A percentile compares a stretch with the other conserved stretches of the same genome.
These are phyloP conservation scores for Pseudeuparius sepicola DNA, from an alignment of 2,888 invertebrate genomes.

Conservation along the genomic window DNA sequence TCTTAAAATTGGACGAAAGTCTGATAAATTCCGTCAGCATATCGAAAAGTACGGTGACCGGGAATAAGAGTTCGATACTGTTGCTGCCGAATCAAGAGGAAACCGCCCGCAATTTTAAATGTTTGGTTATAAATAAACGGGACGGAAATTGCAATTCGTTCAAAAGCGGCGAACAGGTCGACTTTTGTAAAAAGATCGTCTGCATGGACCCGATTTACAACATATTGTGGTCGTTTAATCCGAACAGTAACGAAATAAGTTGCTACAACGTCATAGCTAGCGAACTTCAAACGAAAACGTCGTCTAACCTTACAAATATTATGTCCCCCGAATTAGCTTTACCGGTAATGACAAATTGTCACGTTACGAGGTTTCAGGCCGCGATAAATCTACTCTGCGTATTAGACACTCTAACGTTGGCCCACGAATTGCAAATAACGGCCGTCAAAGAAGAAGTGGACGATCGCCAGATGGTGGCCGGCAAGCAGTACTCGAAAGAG, in stretches of 20 bases:
- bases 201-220: slow-evolving; percentile 88
- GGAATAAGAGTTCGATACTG: slow-evolving; percentile 76
- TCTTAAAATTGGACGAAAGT: slow-evolving; percentile 83
- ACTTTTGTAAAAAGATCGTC: slow-evolving; percentile 68
- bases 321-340: slow-evolving; percentile 74
- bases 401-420: slow-evolving; percentile 77
- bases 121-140: slow-evolving; percentile 78
- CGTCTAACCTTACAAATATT: slow-evolving; percentile 45
- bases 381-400: slow-evolving; percentile 83
- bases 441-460: slow-evolving; percentile 44
- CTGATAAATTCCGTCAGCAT: slow-evolving; percentile 86
- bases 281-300: slow-evolving; percentile 44
- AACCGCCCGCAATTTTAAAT: slow-evolving; percentile 65
- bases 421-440: slow-evolving; percentile 55
- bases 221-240: slow-evolving; percentile 85
- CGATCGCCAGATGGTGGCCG: slow-evolving; percentile 41
- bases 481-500: slow-evolving; percentile 62
- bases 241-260: slow-evolving; percentile 52
- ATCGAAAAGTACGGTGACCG: slow-evolving; percentile 78
- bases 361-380: slow-evolving; percentile 76
- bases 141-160: slow-evolving; percentile 85
- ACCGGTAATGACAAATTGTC: slow-evolving; percentile 58
- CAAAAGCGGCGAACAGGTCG: slow-evolving; percentile 71
- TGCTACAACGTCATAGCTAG: slow-evolving; percentile 80
- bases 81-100: slow-evolving; percentile 73